Conservation (phyloP, 2,888 invertebrate species). For the Drosophila paucipuncta region DNA sequence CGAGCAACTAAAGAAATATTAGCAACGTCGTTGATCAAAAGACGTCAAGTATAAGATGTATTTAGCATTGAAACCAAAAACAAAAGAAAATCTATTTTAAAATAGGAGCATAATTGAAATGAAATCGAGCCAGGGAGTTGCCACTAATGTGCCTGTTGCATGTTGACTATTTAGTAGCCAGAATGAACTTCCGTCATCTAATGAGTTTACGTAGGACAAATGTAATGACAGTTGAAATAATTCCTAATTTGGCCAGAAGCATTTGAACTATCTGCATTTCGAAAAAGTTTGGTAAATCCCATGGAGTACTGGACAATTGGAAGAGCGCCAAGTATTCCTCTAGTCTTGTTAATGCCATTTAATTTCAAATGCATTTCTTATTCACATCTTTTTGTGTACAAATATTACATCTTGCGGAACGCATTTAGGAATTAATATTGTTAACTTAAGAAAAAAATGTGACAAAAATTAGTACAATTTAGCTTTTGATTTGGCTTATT, state of each 20-base stretch:
- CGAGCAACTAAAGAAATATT: constrained; percentile 93
- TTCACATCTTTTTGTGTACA: constrained; percentile 15
- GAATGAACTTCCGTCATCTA: constrained; percentile 22
- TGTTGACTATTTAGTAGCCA: constrained; percentile 54
- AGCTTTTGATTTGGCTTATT: constrained; percentile 23
- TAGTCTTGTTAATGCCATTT: constrained; percentile 34
- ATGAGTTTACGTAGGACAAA: constrained; percentile 25
- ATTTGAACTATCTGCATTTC: constrained; percentile 63
- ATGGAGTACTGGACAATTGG: constrained; percentile 14
- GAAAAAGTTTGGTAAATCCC: constrained; percentile 2
- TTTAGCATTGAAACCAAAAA: constrained; percentile 73
- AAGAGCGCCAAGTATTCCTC: constrained; percentile 25
- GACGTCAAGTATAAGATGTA: constrained; percentile 65
- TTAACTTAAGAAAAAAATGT: constrained; percentile 25
- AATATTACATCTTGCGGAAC: constrained; percentile 29
- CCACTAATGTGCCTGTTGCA: constrained; percentile 61
- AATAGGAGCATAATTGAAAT: constrained; percentile 41
- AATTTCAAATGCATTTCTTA: constrained; percentile 24
- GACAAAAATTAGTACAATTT: constrained; percentile 49
- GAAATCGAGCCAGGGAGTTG: constrained; percentile 35
- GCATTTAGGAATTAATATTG: constrained; percentile 28
- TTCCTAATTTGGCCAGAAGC: constrained; percentile 15
- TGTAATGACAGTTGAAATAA: constrained; percentile 21
- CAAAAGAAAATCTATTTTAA: constrained; percentile 34
- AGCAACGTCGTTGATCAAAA: constrained; percentile 70